Evolutionary conservation across 2,113 vertebrate species (phyloP), one percentile per base, ranked within the genome.

Genomic region (Eolophus roseicapilla): DNA sequence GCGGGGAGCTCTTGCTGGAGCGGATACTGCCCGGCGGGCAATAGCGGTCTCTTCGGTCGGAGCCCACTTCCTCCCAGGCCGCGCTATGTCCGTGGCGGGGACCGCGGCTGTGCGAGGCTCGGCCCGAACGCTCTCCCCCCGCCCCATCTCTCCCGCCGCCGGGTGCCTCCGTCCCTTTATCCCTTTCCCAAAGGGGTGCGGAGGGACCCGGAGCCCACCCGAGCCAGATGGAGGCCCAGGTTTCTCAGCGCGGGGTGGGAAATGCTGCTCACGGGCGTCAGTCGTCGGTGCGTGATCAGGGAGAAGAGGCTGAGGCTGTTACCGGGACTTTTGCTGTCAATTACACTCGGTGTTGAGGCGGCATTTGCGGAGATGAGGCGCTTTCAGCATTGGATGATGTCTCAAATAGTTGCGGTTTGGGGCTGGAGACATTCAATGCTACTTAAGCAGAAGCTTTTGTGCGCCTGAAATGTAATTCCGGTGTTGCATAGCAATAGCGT

Each of bases 161-260:
- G 37, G 37, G 37, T 37, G 37, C 35, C 24, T 17, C 35, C 10
- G 19, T 11, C 12, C 50, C 27, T 17, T 7, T 16, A 9, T 12
- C 12, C 3, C 11, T 27, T n/a, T 9, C 23, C 53, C 50, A 3
- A 1, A 10, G 2, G 18, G 43, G 35, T 3, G 9, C 16, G 7
- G 65, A 10, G 55, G 35, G 8, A 3, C 8, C 70, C 5, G 49
- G 13, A 39, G 44, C 68, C 52, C 28, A 9, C 33, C 27, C 18
- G 35, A 3, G 19, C 6, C 47, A 3, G 11, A 3, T 39, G 29
- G 3, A 27, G 41, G 39, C 13, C 4, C 19, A 2, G 7, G 1
- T 2, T 31, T n/a, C 8, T 6, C 28, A 2, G 0, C 1, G 9
- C 3, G 23, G 28, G 8, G 10, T 13, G 6, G 4, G 6, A 4